A percentile compares a stretch with the other conserved stretches of the same genome.
phyloP scores from a whole-genome alignment of 1,140 invertebrate genomes.

The Eriosoma lanigerum region DNA sequence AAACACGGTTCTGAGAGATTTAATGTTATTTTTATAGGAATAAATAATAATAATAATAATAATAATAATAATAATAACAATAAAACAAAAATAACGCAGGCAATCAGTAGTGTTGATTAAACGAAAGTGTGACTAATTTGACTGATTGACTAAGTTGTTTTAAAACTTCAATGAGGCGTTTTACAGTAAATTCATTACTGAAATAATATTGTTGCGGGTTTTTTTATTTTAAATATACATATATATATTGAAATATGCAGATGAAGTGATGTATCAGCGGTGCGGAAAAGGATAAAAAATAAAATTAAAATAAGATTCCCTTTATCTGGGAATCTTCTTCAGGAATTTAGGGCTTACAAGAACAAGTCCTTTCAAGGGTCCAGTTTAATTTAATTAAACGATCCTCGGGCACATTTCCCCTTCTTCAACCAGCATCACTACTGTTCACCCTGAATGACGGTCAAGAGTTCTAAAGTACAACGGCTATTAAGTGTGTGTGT shows the following conservation, averaged over 20 bases:
- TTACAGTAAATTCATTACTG: conserved; percentile 24
- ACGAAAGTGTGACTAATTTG: conserved; percentile 43
- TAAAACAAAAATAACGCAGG: conserved; percentile 16
- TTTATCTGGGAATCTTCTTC: conserved; percentile 24
- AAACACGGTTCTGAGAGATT: conserved; percentile 24
- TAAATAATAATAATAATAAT: neutral
- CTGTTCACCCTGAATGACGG: neutral
- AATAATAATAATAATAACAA: neutral
- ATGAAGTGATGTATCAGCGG: too few relatives aligned
- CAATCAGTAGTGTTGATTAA: conserved; percentile 39
- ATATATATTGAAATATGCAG: neutral
- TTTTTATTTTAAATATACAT: conserved; percentile 17
- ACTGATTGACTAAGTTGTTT: conserved; percentile 41
- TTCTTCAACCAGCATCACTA: neutral
- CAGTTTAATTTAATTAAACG: conserved; percentile 51
- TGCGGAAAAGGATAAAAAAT: neutral
- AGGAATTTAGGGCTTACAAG: conserved; percentile 34
- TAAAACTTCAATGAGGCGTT: conserved; percentile 14
- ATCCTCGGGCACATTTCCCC: neutral
- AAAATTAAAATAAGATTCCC: conserved; percentile 28
- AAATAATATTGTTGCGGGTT: conserved; percentile 1
- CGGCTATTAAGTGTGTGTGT: conserved; percentile 44
- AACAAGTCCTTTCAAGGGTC: conserved; percentile 39
- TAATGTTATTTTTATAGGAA: conserved; percentile 27
- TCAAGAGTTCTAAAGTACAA: conserved; percentile 42